These are phyloP conservation scores for Sebastes baramenuke DNA, from an alignment of 2,797 vertebrate genomes.

Conservation along the genomic window DNA sequence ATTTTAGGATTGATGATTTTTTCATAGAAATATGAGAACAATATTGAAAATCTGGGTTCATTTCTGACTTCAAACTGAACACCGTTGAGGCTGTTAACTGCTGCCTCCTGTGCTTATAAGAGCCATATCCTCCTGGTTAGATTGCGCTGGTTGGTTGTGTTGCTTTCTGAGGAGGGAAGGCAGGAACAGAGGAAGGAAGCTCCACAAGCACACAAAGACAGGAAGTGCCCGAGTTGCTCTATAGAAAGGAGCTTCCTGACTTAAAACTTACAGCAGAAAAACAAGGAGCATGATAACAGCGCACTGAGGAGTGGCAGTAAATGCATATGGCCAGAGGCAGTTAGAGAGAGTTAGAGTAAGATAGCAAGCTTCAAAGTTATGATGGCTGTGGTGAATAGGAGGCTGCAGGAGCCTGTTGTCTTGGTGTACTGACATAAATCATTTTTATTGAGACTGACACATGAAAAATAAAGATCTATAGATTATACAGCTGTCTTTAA, in stretches of 20 bases:
- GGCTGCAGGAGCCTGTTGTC: not conserved
- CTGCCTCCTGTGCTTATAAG: not conserved
- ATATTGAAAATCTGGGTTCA: not conserved
- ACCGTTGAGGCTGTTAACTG: not conserved
- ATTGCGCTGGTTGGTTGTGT: not conserved
- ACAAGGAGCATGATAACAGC: not conserved
- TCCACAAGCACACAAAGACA: slow-evolving; percentile 64
- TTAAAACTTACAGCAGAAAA: slow-evolving; percentile 33
- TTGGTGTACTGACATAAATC: not conserved
- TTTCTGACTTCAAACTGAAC: not conserved
- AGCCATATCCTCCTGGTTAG: not conserved
- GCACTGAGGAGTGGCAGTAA: not conserved
- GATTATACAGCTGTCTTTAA: not conserved
- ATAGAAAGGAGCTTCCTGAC: slow-evolving; percentile 57
- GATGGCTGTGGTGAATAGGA: not conserved
- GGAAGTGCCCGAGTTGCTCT: slow-evolving; percentile 62
- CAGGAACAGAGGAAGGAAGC: slow-evolving; percentile 64
- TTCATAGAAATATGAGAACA: not conserved
- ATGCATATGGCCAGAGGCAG: not conserved
- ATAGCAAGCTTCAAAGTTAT: not conserved
- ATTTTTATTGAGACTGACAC: not conserved
- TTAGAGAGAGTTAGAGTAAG: not conserved
- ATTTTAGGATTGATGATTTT: not conserved
- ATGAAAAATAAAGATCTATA: not conserved
- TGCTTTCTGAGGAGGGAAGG: slow-evolving; percentile 15